A percentile compares a stretch with the other conserved stretches of the same genome.
Conservation (phyloP, 2,888 invertebrate species). For the Cactoblastis cactorum region DNA sequence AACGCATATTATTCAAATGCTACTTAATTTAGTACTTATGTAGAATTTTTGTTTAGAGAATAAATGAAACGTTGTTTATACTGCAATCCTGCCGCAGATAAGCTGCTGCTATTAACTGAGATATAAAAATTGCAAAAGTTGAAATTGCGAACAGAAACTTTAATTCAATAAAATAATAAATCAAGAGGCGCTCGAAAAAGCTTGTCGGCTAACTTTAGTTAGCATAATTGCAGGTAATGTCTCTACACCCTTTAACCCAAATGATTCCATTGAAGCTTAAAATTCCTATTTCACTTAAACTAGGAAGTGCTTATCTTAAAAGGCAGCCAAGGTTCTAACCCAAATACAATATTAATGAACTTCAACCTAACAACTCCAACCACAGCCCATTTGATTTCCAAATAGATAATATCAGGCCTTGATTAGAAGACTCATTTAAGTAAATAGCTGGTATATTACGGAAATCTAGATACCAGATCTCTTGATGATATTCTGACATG, state of each 20-base stretch:
- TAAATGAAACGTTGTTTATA: too few relatives aligned
- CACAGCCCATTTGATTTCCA: conserved; percentile 15
- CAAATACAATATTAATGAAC: conserved; percentile 26
- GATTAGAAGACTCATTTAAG: conserved; percentile 8
- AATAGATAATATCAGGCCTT: conserved; percentile 4
- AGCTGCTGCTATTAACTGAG: too few relatives aligned
- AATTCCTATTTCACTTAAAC: conserved; percentile 1
- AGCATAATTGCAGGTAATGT: not conserved
- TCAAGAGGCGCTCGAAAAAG: too few relatives aligned
- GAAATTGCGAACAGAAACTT: too few relatives aligned
- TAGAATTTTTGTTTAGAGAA: too few relatives aligned
- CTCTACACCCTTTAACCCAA: not conserved
- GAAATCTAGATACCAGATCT: not conserved
- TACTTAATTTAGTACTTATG: too few relatives aligned
- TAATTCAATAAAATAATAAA: too few relatives aligned
- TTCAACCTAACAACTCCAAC: conserved; percentile 18
- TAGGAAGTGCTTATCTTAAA: conserved; percentile 17
- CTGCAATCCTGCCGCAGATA: too few relatives aligned
- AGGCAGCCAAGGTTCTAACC: conserved; percentile 20
- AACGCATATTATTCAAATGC: too few relatives aligned
- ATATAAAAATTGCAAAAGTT: too few relatives aligned
- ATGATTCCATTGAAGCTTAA: not conserved
- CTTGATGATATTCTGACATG: not conserved
- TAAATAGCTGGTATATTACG: not conserved
- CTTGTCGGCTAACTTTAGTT: not conserved